Base-by-base conservation (phyloP, 1,140 invertebrate species). In the Bombus sylvicola region DNA sequence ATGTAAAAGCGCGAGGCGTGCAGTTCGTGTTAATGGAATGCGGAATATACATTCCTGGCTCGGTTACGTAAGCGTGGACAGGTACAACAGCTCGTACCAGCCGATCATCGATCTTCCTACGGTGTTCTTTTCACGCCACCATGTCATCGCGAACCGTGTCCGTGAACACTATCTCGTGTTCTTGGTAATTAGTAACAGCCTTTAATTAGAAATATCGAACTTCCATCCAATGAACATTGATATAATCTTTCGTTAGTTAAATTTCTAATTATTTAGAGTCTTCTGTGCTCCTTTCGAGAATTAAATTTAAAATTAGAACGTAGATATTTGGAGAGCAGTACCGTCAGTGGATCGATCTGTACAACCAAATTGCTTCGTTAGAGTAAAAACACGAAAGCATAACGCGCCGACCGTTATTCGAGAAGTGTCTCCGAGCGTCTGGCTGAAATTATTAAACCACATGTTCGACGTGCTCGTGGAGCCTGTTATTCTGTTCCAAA, bases 31-130 rank as follows among this genome's bases (percentile, higher is more conserved):
- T 62, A 64, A 80, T 73, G 88, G 87, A 88, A 89, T 86, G 88
- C 88, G 80, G 88, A 87, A 89, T 89, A 74, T 47, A 77, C 81
- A 87, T 89, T 89, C 76, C 72, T 39, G 69, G 81, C 28, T 64
- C n/a, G 72, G 62, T 89, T 89, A 87, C 76, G 76, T 87, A 83
- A 89, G 39, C 72, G 34, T 10, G 66, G 47, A 28, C 77, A 73
- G 39, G 31, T 62, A 75, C 9, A 82, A 75, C 59, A 34, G 25
- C 41, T n/a, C 39, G 64, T 39, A 53, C 41, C 47, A 37, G 59
- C 15, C 28, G 64, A 74, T 57, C 74, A 43, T 79, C 64, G 73
- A 77, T 84, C 75, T 57, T 78, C 76, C 71, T 47, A 43, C 53
- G 81, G 57, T 66, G 59, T 75, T 84, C 43, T 78, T 78, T 79